Base-by-base conservation (phyloP, 2,797 vertebrate genomes). In the Pseudochirops cupreus region DNA sequence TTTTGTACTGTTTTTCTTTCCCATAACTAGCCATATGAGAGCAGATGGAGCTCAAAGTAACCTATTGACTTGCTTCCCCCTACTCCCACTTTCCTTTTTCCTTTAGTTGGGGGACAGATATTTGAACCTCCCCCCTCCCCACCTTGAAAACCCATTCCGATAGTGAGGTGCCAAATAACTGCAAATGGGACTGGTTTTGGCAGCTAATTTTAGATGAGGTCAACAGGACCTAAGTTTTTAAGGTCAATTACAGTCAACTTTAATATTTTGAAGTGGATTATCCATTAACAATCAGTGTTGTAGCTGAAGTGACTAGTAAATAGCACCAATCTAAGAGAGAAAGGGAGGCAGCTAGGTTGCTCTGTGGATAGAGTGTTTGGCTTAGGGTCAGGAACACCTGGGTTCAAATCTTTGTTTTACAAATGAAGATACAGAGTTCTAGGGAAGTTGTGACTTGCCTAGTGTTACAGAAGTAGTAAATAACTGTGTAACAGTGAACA, bases 1-100 rank as follows among this genome's bases (percentile, higher is more conserved):
- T 87, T 50, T 93, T 87, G 74, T 82, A 50, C 89, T 95, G 56
- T 74, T 92, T 93, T 91, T 95, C 93, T 93, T 97, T 94, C 93
- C 46, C 91, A 53, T 56, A 92, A 95, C 55, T 58, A 57, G 55
- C 92, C 93, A 18, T 92, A 95, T 95, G 94, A 95, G 90, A 92
- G 59, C 94, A 55, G n/a, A 93, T 24, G 50, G 90, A 2, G 53
- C 54, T 96, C 95, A 92, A 95, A 91, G 90, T 96, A 90, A 6
- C 90, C 18, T 90, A 58, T 31, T 57, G 91, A 94, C 90, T 56
- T 92, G 94, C 56, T 33, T 50, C 57, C 92, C 58, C 92, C 46
- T 89, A 57, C 91, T 56, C 89, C 53, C 39, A 50, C 39, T 91
- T 74, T 94, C 53, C 93, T 26, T 92, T 93, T 56, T 95, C 54